phyloP scores from a whole-genome alignment of 2,888 invertebrate genomes.

The Saturnia pavonia region DNA sequence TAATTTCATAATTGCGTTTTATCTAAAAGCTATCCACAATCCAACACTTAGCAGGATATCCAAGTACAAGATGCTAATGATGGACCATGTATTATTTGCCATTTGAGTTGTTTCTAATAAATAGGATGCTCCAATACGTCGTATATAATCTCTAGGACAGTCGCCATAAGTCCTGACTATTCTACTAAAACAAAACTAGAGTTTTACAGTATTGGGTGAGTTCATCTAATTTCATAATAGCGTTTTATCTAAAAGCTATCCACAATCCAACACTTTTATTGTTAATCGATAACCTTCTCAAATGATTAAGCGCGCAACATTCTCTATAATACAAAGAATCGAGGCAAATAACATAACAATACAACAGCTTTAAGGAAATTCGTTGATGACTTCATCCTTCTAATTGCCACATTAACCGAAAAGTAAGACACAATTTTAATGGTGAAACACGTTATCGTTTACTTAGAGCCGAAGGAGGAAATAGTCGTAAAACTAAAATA shows the following conservation, averaged over 20 bases:
- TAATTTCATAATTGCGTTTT: not conserved
- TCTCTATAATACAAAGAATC: constrained; percentile 23
- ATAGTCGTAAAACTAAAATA: constrained; percentile 6
- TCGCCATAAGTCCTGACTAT: constrained; percentile 36
- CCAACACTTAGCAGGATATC: not conserved
- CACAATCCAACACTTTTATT: not conserved
- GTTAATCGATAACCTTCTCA: not conserved
- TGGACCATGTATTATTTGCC: too few relatives aligned
- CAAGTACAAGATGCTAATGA: too few relatives aligned
- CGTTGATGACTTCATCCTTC: constrained; percentile 45
- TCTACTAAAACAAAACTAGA: not conserved
- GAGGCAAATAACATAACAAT: constrained; percentile 38
- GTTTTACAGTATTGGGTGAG: not conserved
- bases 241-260: not conserved
- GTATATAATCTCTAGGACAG: constrained; percentile 46
- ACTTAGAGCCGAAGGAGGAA: constrained; percentile 13
- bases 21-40: not conserved
- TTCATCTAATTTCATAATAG: not conserved
- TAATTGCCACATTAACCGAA: constrained; percentile 45
- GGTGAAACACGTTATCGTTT: constrained; percentile 9
- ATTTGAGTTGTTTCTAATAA: constrained; percentile 28
- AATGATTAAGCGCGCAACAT: not conserved
- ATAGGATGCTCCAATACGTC: constrained; percentile 66
- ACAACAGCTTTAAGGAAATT: constrained; percentile 39
- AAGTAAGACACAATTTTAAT: constrained; percentile 25